A percentile compares a stretch with the other conserved stretches of the same genome.
phyloP scores from a whole-genome alignment of 2,797 vertebrate species.

The Clarias pachynema region DNA sequence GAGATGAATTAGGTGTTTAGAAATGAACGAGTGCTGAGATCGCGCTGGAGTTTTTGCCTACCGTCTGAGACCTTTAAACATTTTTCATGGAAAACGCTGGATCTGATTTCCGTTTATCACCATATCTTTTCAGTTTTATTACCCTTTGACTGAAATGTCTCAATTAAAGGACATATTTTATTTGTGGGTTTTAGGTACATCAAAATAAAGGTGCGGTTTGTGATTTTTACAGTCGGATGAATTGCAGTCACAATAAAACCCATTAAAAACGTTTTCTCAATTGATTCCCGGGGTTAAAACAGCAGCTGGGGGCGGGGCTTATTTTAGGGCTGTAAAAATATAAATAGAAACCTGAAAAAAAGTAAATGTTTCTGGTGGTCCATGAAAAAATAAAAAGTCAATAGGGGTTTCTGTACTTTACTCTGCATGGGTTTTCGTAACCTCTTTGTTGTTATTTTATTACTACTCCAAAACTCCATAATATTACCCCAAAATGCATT shows the following conservation, averaged over 20 bases:
- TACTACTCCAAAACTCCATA: too few species aligned
- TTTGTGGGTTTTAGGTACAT: neutral
- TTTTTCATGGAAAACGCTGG: neutral
- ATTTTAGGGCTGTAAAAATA: neutral
- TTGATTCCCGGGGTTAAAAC: neutral
- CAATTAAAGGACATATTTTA: neutral
- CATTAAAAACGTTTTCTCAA: neutral
- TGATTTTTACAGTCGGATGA: neutral
- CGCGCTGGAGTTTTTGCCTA: conserved; percentile 15
- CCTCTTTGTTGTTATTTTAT: neutral
- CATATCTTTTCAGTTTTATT: neutral
- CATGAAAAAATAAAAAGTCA: neutral
- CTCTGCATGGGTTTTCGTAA: neutral
- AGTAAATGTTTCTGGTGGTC: neutral
- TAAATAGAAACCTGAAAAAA: neutral
- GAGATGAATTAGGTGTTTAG: neutral
- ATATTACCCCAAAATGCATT: neutral
- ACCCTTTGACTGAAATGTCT: neutral
- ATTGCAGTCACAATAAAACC: neutral
- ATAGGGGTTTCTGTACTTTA: neutral
- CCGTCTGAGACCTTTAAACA: conserved; percentile 19
- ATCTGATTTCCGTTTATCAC: neutral
- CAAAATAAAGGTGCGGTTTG: neutral
- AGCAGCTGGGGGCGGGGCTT: neutral
- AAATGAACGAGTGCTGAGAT: conserved; percentile 13